Base-by-base conservation (phyloP, 37 sponge, comb jelly and placozoan genomes). In the Mnemiopsis leidyi region DNA sequence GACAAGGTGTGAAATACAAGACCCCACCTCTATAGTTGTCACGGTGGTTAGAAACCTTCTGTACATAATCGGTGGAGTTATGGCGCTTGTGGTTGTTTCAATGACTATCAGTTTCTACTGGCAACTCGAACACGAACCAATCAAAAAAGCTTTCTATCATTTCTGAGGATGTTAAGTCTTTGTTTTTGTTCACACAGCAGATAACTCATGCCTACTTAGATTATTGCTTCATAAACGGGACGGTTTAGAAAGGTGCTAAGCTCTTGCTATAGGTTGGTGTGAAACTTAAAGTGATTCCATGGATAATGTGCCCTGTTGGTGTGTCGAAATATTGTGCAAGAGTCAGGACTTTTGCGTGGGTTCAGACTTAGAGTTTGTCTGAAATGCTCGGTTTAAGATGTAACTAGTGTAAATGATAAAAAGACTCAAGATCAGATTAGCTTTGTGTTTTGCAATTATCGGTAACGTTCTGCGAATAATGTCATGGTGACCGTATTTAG, bases 81-180 rank as follows among this genome's bases (percentile, higher is more conserved):
- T 85, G 90, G 5, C 38, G 23, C 29, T 85, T 29, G 90, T 85
- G 7, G 36, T 85, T 25, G 48, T 85, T 1, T 9, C 36, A n/a
- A 85, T 85, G 90, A 85, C 23, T 29, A 39, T 85, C 90, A 85
- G 90, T 39, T 85, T 85, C 90, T 85, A 85, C 48, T 85, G 90
- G 90, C 90, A 85, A 23, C 90, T 85, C 3, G 90, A 85, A 39
- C 90, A 85, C 61, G 90, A 85, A 37, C 90, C 90, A 16, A 85
- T 85, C 90, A 85, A 85, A 37, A 85, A 85, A 37, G 36, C 36
- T 0, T 85, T 85, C 90, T 85, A 85, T 61, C 90, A 85, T 29
- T 85, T 85, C 90, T 85, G 36, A 71, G 61, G 13, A 13, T 48
- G 61, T 13, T 48, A 48, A 48, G 5, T 13, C 13, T 48, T 5